These are phyloP conservation scores for Drusus annulatus DNA, from an alignment of 1,140 invertebrate species.

Conservation along the genomic window DNA sequence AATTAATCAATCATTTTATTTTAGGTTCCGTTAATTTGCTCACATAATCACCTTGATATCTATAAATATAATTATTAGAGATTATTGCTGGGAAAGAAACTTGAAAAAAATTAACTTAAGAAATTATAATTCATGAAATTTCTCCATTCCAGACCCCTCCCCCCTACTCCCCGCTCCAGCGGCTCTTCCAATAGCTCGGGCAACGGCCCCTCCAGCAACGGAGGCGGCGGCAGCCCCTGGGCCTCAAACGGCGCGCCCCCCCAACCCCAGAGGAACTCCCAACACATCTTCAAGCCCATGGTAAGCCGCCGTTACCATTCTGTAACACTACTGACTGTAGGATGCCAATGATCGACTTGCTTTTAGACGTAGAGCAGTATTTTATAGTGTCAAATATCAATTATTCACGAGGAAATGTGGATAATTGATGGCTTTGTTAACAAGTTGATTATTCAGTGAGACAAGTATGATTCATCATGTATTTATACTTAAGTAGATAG, in stretches of 20 bases:
- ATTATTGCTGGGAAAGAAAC: no score
- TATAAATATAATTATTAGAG: no score
- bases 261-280: conserved; percentile 83
- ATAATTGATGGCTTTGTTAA: no score
- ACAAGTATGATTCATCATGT: no score
- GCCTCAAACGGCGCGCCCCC: conserved; percentile 67
- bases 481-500: not conserved
- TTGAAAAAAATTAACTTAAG: no score
- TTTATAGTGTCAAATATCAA: conserved; percentile 31
- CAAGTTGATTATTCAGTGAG: no score
- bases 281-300: conserved; percentile 89
- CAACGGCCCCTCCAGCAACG: conserved; percentile 65
- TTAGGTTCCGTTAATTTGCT: no score
- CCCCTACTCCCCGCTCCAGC: conserved; percentile 84
- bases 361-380: conserved; percentile 8
- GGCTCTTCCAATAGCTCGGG: conserved; percentile 74
- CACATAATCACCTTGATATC: no score
- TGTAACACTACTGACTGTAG: not conserved
- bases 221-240: conserved; percentile 64
- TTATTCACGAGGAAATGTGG: no score
- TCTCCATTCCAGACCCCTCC: conserved; percentile 77
- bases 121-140: not conserved
- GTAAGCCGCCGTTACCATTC: conserved; percentile 69
- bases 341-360: not conserved
- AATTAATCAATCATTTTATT: no score